Conservation (phyloP, 1,140 invertebrate species). For the Atopsyche davidsoni region DNA sequence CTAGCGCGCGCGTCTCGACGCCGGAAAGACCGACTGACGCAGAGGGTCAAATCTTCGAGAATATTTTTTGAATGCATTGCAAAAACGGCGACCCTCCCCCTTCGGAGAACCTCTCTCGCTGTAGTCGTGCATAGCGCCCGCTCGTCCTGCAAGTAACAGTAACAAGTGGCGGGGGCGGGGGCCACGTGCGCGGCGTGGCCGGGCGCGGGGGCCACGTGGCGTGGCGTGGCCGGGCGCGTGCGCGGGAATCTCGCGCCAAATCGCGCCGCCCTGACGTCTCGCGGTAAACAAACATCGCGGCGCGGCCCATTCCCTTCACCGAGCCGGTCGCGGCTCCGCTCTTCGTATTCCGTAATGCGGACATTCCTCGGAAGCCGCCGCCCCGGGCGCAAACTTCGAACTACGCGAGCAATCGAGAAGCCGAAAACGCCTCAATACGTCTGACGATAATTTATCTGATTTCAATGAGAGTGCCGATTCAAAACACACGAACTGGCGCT, state of each 20-base stretch:
- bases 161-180: not conserved
- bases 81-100: too few relatives aligned
- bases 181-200: not conserved
- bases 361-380: not conserved
- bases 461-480: too few relatives aligned
- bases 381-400: not conserved
- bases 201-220: not conserved
- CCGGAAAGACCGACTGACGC: not conserved
- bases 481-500: too few relatives aligned
- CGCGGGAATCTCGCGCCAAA: not conserved
- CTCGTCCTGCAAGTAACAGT: not conserved
- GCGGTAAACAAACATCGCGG: not conserved
- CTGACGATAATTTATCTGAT: too few relatives aligned
- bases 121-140: conserved; percentile 1
- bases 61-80: too few relatives aligned
- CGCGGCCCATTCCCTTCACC: too few relatives aligned
- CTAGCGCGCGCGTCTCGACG: not conserved
- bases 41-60: not conserved
- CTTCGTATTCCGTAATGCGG: too few relatives aligned
- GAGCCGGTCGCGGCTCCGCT: too few relatives aligned
- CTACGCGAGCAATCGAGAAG: too few relatives aligned
- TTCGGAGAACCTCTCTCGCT: too few relatives aligned
- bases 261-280: not conserved
- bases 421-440: too few relatives aligned
- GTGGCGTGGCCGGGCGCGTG: not conserved